Evolutionary conservation across 2,888 invertebrate species (phyloP), one percentile per base, ranked within the genome.

Genomic region (Rhagonycha fulva): DNA sequence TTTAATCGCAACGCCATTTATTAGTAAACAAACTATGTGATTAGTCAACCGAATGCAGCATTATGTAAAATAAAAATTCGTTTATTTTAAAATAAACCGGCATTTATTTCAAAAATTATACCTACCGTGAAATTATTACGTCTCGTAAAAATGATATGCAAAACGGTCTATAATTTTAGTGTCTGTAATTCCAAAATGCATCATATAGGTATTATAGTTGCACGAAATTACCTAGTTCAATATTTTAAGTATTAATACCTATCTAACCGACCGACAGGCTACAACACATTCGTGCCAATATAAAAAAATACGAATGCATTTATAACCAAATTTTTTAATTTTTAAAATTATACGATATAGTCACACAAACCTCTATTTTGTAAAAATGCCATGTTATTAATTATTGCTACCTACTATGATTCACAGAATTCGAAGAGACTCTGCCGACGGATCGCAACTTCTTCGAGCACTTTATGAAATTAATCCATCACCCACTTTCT

Each of bases 81-180:
- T 78, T 78, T 76, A 78, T 80, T 80, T 84, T 85, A 84, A 82
- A 84, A 81, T 83, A 84, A 81, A 81, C 80, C 83, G 82, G 82
- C 82, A 84, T 81, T 83, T 83, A 85, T 85, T 86, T 86, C 84
- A 80, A 81, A 87, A 86, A 87, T 87, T 87, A 87, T 86, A 86
- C 84, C 85, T 81, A 84, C 84, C 83, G 82, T 82, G 83, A 86
- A 87, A 87, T 86, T 85, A 87, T 86, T 86, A 84, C 84, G 85
- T 85, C 85, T 86, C 84, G 82, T 82, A 84, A 85, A 87, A 87
- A 87, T 86, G 86, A 87, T 88, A 88, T 87, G 87, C 87, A 87
- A 87, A 87, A 87, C 82, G 84, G 84, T 83, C 84, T 86, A 84
- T 87, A 87, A 87, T 87, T 88, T 87, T 79, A 84, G 84, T 84